Percentiles rank a stretch among this genome's conserved stretches.
phyloP scores from a whole-genome alignment of 2,797 vertebrate genomes.

The Chloroceryle inda region DNA sequence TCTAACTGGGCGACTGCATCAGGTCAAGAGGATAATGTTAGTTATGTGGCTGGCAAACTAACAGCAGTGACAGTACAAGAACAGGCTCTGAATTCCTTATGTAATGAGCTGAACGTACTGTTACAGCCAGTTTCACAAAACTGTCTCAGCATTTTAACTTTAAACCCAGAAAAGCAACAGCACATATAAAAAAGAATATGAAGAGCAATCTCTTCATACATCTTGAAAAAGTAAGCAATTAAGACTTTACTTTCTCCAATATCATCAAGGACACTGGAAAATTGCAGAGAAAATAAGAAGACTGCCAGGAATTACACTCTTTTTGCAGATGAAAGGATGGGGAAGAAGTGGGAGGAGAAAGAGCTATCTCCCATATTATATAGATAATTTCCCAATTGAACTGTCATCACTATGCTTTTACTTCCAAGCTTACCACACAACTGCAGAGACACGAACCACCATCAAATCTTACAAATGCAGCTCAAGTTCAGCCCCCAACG shows the following conservation, averaged over 20 bases:
- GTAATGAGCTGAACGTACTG: not conserved
- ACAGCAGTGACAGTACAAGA: not conserved
- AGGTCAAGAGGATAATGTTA: not conserved
- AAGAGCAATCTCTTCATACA: not conserved
- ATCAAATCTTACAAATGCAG: not conserved
- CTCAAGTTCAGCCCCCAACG: not conserved
- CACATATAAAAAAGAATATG: not conserved
- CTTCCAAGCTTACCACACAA: constrained; percentile 38
- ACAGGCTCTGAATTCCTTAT: not conserved
- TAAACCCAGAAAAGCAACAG: not conserved
- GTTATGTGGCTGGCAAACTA: not conserved
- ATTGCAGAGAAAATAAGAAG: constrained; percentile 52
- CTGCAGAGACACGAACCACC: not conserved
- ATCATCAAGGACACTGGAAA: constrained; percentile 47
- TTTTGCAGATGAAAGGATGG: constrained; percentile 42
- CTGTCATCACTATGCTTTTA: not conserved
- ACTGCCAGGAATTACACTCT: constrained; percentile 50
- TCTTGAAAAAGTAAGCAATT: constrained; percentile 40
- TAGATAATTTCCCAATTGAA: constrained; percentile 39
- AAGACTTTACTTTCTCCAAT: constrained; percentile 15
- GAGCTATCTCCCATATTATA: not conserved
- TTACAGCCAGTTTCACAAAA: not conserved
- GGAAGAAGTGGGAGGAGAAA: constrained; percentile 33
- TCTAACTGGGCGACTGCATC: not conserved
- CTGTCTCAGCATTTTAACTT: constrained; percentile 19